Conservation (phyloP, 1,140 invertebrate genomes). For the Chironomus striatipennis region DNA sequence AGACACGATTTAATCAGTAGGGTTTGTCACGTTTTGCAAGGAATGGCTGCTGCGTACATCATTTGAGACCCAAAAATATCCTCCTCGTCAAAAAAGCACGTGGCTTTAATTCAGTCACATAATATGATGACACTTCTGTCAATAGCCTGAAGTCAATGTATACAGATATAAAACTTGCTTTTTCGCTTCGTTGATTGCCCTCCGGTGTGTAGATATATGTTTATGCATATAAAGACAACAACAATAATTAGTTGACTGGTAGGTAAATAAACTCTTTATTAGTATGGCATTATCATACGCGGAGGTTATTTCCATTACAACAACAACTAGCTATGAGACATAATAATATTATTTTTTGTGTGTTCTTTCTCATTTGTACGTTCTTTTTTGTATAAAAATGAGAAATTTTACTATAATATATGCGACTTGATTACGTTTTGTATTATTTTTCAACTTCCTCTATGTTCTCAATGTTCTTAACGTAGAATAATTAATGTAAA, state of each 20-base stretch:
- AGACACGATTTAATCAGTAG: background rate
- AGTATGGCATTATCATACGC: background rate
- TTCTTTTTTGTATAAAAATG: too few relatives aligned
- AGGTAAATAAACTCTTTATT: conserved; percentile 8
- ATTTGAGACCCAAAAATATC: too few relatives aligned
- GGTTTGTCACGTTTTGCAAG: background rate
- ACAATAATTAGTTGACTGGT: background rate
- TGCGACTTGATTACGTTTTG: background rate
- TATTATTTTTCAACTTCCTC: background rate
- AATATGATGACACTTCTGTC: background rate
- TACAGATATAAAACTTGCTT: background rate
- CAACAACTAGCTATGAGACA: background rate
- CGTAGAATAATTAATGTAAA: background rate
- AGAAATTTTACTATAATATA: background rate
- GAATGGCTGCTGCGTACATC: background rate
- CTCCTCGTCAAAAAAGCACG: too few relatives aligned
- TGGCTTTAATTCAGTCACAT: too few relatives aligned
- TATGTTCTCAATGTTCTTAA: background rate
- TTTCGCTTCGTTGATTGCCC: conserved; percentile 11
- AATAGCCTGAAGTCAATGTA: background rate
- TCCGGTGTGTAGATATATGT: background rate
- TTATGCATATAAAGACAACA: background rate
- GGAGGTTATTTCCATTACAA: background rate
- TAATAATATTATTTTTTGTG: too few relatives aligned
- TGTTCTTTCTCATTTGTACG: too few relatives aligned